A percentile compares a stretch with the other conserved stretches of the same genome.
phyloP scores from a whole-genome alignment of 2,888 invertebrate species.

The Uropetala carovei region DNA sequence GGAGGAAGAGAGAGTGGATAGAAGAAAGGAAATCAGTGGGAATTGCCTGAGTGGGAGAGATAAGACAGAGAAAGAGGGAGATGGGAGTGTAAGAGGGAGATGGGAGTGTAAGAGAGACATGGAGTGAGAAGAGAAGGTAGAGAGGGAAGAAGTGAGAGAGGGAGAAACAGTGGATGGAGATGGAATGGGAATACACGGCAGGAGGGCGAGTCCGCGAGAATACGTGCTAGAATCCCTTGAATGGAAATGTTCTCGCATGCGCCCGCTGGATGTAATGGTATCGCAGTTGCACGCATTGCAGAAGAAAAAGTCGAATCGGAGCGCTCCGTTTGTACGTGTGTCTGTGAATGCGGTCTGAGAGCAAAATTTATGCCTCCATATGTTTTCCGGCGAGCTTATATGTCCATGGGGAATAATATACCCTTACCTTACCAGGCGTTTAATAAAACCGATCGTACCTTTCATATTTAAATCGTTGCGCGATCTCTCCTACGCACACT shows the following conservation, averaged over 20 bases:
- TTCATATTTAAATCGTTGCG: background rate
- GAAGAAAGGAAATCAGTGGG: background rate
- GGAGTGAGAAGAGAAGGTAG: background rate
- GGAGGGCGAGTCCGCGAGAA: background rate
- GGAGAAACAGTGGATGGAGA: background rate
- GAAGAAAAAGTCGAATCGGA: constrained; percentile 12
- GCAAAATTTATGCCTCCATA: constrained; percentile 18
- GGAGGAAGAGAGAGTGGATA: background rate
- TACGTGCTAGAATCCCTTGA: constrained; percentile 5
- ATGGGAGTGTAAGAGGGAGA: background rate
- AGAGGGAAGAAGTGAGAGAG: background rate
- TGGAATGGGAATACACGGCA: background rate
- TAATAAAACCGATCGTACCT: background rate
- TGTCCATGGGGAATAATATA: background rate
- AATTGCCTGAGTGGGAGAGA: background rate
- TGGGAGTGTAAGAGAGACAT: no score
- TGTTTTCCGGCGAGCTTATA: background rate
- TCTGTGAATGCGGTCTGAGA: background rate
- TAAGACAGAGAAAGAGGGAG: background rate
- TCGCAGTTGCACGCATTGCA: constrained; percentile 18
- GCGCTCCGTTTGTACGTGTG: background rate
- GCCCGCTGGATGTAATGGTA: constrained; percentile 3
- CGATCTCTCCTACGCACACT: background rate
- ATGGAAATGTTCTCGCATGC: constrained; percentile 17
- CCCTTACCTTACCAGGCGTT: background rate